phyloP scores from a whole-genome alignment of 2,888 invertebrate genomes.

The Brachypalpus laphriformis region DNA sequence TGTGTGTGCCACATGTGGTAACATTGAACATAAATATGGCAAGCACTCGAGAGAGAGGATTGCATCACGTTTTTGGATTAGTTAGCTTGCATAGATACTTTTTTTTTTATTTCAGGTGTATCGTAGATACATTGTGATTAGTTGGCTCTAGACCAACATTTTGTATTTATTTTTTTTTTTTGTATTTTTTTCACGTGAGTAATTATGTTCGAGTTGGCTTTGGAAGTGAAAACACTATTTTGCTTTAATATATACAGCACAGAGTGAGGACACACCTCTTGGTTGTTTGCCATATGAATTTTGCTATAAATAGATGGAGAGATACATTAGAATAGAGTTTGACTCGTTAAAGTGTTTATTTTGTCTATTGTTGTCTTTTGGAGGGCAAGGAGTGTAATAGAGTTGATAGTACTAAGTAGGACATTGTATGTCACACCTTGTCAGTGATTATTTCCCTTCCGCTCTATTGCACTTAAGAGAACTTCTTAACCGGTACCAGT shows the following conservation, averaged over 20 bases:
- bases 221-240: slow-evolving; percentile 46
- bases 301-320: slow-evolving; percentile 41
- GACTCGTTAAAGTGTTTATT: slow-evolving; percentile 33
- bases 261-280: slow-evolving; percentile 56
- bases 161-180: slow-evolving; percentile 20
- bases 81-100: slow-evolving; percentile 26
- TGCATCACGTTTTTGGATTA: slow-evolving; percentile 72
- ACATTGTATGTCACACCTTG: no score
- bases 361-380: not conserved
- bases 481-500: no score
- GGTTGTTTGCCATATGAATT: slow-evolving; percentile 45
- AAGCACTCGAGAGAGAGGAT: slow-evolving; percentile 39
- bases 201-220: slow-evolving; percentile 56
- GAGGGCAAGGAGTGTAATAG: no score
- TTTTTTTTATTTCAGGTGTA: slow-evolving; percentile 23
- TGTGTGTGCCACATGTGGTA: slow-evolving; percentile 71
- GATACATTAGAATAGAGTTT: slow-evolving; percentile 32
- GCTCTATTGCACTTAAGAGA: no score
- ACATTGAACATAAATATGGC: slow-evolving; percentile 73
- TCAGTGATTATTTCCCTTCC: no score
- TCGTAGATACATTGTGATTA: not conserved
- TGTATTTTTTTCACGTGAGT: slow-evolving; percentile 45
- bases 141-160: slow-evolving; percentile 47
- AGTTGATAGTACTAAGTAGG: no score
- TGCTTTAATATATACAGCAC: slow-evolving; percentile 10